These are phyloP conservation scores for Phenacoccus solenopsis DNA, from an alignment of 1,140 invertebrate genomes.

Conservation along the genomic window DNA sequence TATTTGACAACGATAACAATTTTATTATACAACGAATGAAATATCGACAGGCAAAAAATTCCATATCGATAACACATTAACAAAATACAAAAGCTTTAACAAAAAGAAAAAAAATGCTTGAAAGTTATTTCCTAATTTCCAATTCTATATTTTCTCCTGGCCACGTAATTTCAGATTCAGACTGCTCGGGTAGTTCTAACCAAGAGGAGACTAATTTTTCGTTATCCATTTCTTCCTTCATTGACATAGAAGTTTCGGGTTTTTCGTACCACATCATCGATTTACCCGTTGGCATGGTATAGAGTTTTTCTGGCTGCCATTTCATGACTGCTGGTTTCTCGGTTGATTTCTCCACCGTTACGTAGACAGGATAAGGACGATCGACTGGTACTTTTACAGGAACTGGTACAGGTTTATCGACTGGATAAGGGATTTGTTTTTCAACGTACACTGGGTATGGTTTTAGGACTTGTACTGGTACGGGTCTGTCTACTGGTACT, in stretches of 20 bases:
- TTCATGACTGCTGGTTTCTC: neutral
- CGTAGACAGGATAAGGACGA: slow-evolving; percentile 11
- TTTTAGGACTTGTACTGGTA: slow-evolving; percentile 41
- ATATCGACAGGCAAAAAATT: too few species aligned
- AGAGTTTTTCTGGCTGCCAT: neutral
- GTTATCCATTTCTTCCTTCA: neutral
- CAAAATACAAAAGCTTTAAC: too few species aligned
- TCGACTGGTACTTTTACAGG: slow-evolving; percentile 7
- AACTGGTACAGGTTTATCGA: slow-evolving; percentile 25
- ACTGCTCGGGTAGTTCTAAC: neutral
- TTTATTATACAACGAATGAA: too few species aligned
- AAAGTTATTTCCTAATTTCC: slow-evolving; percentile 1
- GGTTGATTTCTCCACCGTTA: slow-evolving; percentile 13
- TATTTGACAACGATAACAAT: too few species aligned
- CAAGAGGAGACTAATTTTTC: neutral
- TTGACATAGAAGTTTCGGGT: neutral
- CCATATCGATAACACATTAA: too few species aligned
- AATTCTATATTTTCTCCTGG: neutral
- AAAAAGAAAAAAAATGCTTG: too few species aligned
- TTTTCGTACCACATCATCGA: neutral
- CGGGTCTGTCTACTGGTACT: slow-evolving; percentile 32
- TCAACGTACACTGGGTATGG: slow-evolving; percentile 50
- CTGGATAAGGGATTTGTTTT: slow-evolving; percentile 45
- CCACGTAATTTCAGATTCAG: neutral
- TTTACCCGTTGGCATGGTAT: neutral